Conservation (phyloP, 2,113 vertebrate species). For the Hystrix cristata region DNA sequence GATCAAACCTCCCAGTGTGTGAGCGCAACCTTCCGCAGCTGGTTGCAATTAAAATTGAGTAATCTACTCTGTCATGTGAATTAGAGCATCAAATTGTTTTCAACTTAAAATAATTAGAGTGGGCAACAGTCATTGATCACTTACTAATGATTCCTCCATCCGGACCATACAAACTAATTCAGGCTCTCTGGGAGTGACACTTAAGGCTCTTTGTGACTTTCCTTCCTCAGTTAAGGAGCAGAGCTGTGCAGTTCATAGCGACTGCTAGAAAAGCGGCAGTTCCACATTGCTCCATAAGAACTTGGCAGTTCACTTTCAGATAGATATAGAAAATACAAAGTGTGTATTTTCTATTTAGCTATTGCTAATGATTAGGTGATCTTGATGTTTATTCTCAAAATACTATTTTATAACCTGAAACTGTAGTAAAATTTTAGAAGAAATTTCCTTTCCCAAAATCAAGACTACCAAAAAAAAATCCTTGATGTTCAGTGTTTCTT, state of each 20-base stretch:
- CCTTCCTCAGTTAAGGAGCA: background rate
- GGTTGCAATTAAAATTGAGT: background rate
- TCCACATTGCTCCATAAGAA: background rate
- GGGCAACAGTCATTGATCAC: background rate
- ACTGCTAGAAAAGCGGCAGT: background rate
- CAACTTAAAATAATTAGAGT: constrained; percentile 7
- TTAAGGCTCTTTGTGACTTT: background rate
- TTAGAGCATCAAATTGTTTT: background rate
- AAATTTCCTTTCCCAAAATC: background rate
- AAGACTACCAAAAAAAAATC: background rate
- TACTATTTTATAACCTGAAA: background rate
- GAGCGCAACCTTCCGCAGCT: background rate
- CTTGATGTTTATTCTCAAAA: constrained; percentile 27
- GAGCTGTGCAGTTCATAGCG: background rate
- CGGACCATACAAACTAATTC: background rate
- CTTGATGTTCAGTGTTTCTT: background rate
- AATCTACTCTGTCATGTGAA: background rate
- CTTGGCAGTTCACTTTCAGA: background rate
- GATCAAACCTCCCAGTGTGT: background rate
- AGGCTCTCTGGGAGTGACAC: background rate
- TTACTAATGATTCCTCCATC: background rate
- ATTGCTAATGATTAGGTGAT: background rate
- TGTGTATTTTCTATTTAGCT: background rate
- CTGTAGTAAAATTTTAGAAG: background rate
- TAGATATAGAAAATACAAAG: background rate